Evolutionary conservation across 2,888 invertebrate genomes (phyloP).

Genomic region (Eristalinus aeneus): DNA sequence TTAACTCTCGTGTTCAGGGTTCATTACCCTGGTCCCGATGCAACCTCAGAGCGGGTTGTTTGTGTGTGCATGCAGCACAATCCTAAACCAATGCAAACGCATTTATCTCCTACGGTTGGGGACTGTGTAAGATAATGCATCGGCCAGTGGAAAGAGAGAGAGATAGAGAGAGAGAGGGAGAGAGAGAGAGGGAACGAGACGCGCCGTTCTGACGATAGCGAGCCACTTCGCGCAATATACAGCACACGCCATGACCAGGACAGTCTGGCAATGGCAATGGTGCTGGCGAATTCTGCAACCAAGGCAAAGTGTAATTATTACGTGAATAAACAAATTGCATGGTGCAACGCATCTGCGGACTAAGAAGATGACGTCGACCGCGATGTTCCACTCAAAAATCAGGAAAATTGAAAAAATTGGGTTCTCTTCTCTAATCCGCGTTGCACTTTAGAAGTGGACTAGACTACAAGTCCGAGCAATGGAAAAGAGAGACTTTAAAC

Average conservation of each 20-base stretch:
- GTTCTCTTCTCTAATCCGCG: no score
- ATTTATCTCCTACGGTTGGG: slow-evolving; percentile 43
- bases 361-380: not conserved
- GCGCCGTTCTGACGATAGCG: slow-evolving; percentile 15
- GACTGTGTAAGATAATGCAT: slow-evolving; percentile 39
- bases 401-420: no score
- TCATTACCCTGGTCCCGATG: slow-evolving; percentile 29
- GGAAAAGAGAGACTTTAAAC: no score
- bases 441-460: no score
- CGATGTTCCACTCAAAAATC: no score
- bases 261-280: not conserved
- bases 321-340: slow-evolving; percentile 63
- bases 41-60: not conserved
- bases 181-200: not conserved
- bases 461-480: no score
- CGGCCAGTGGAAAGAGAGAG: slow-evolving; percentile 13
- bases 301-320: slow-evolving; percentile 59
- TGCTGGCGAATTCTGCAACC: slow-evolving; percentile 39
- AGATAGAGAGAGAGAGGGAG: not conserved
- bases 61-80: not conserved
- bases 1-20: slow-evolving; percentile 44
- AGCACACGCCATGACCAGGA: not conserved
- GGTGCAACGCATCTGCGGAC: slow-evolving; percentile 60
- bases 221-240: not conserved
- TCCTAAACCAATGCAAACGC: not conserved